Percentiles rank a stretch among this genome's conserved stretches.
Conservation (phyloP, 2,888 invertebrate genomes). For the Steinernema carpocapsae region DNA sequence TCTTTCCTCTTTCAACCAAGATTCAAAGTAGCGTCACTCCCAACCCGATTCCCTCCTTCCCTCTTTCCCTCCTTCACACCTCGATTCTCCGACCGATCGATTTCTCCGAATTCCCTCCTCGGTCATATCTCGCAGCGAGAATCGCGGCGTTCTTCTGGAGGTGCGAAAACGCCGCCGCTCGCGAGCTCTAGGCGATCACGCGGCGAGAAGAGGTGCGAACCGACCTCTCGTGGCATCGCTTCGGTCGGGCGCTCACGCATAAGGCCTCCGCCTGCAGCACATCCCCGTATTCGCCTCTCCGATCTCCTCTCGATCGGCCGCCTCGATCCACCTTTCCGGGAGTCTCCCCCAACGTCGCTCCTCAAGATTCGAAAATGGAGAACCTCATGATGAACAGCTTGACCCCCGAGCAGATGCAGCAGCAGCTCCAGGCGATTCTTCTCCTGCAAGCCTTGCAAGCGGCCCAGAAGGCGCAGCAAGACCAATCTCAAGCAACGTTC, state of each 20-base stretch:
- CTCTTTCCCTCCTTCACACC: neutral
- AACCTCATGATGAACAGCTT: neutral
- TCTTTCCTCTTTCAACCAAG: no score
- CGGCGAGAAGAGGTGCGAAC: slow-evolving; percentile 11
- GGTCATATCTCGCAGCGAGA: slow-evolving; percentile 10
- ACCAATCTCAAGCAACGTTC: neutral
- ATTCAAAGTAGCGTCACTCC: no score
- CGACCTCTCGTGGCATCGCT: slow-evolving; percentile 20
- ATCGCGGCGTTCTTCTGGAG: slow-evolving; percentile 8
- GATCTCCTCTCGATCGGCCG: neutral
- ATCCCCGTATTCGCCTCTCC: neutral
- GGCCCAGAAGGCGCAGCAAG: neutral
- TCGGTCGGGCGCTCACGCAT: neutral
- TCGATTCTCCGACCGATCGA: neutral
- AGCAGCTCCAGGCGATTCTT: neutral
- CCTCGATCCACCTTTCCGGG: neutral
- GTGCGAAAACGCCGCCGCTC: slow-evolving; percentile 4
- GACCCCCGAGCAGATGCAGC: neutral
- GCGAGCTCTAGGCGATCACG: neutral
- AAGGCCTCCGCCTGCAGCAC: neutral
- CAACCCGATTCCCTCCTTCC: no score
- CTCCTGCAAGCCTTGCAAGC: no score
- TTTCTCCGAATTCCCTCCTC: neutral
- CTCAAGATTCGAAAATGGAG: neutral
- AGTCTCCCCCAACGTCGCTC: neutral